Evolutionary conservation across 2,113 vertebrate genomes (phyloP).

Genomic region (Brienomyrus brachyistius): DNA sequence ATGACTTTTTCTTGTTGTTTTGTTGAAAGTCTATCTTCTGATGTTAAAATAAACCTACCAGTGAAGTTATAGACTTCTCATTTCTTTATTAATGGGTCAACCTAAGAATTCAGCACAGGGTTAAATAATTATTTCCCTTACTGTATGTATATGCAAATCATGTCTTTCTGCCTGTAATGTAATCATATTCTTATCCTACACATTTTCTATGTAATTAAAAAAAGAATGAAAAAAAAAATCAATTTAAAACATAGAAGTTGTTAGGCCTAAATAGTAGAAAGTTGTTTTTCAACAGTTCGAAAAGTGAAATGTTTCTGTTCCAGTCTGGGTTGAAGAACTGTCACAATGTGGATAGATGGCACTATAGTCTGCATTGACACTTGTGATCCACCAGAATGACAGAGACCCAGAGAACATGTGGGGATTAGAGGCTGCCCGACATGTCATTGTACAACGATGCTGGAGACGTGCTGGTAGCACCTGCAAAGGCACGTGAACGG

Average conservation of each 20-base stretch:
- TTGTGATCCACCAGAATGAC: neutral
- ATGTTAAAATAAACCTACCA: too few species aligned
- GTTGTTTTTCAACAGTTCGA: neutral
- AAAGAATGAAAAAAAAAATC: neutral
- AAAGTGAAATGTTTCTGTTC: neutral
- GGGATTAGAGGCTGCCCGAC: slow-evolving; percentile 23
- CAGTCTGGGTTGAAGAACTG: neutral
- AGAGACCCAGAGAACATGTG: slow-evolving; percentile 40
- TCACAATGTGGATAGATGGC: neutral
- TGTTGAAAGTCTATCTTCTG: too few species aligned
- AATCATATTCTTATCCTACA: neutral
- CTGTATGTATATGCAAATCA: neutral
- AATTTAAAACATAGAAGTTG: neutral
- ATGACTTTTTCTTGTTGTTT: too few species aligned
- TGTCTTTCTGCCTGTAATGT: neutral
- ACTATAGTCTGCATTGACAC: neutral
- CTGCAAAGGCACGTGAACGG: neutral
- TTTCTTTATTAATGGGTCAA: too few species aligned
- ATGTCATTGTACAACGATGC: neutral
- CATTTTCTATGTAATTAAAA: neutral
- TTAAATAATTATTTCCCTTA: neutral
- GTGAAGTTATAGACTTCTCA: too few species aligned
- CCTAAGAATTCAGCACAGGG: too few species aligned
- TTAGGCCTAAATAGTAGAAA: neutral
- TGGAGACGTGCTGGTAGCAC: neutral